A percentile compares a stretch with the other conserved stretches of the same genome.
phyloP scores from a whole-genome alignment of 2,113 vertebrate species.

The Kryptolebias marmoratus region DNA sequence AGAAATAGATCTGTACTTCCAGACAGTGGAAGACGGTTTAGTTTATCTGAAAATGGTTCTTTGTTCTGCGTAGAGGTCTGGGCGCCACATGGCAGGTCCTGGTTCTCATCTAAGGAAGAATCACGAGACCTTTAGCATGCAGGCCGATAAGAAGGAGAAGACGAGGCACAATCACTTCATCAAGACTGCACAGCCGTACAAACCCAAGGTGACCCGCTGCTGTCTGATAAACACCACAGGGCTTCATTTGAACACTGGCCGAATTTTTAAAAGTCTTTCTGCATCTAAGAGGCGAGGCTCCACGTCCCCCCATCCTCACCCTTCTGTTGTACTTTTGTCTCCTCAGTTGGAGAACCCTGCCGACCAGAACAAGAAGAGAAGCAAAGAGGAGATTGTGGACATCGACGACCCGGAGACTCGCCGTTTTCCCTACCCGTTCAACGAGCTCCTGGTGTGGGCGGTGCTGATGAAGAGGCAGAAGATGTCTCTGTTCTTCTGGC shows the following conservation, averaged over 20 bases:
- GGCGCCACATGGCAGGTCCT: constrained; percentile 84
- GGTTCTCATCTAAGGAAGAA: constrained; percentile 90
- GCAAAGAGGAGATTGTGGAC: constrained; percentile 97
- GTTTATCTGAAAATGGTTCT: not conserved
- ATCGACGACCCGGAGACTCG: constrained; percentile 96
- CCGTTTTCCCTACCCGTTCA: constrained; percentile 96
- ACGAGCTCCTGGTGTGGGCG: constrained; percentile 96
- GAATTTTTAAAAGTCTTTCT: not conserved
- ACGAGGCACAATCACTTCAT: constrained; percentile 98
- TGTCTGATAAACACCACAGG: not conserved
- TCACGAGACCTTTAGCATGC: constrained; percentile 93
- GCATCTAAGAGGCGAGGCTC: not conserved
- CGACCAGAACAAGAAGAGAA: constrained; percentile 94
- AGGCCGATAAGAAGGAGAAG: constrained; percentile 98
- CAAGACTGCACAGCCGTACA: constrained; percentile 98
- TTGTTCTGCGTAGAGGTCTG: constrained; percentile 85
- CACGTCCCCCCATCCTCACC: not conserved
- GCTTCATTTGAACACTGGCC: too few species aligned
- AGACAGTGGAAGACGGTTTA: not conserved
- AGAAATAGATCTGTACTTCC: too few species aligned
- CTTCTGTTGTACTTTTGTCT: not conserved
- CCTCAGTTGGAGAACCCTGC: constrained; percentile 72
- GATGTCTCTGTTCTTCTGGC: constrained; percentile 99
- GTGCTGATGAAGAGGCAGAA: constrained; percentile 98
- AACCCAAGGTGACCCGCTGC: constrained; percentile 87